Evolutionary conservation across 2,797 vertebrate genomes (phyloP).

Genomic region (Apogon talboti): DNA sequence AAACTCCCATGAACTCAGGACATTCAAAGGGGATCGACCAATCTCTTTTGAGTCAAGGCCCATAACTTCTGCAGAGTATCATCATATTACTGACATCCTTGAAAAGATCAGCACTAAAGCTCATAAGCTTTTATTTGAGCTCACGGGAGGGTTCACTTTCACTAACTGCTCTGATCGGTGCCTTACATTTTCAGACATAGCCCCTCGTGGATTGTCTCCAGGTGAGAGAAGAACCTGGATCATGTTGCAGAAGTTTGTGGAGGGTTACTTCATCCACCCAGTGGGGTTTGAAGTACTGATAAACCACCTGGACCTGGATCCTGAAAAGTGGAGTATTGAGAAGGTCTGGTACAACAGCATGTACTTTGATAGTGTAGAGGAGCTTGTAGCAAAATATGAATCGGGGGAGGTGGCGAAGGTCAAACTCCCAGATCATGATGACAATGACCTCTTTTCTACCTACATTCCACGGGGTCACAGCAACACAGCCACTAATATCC

Average conservation of each 20-base stretch:
- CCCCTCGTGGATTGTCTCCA: conserved; percentile 87
- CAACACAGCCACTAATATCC: conserved; percentile 67
- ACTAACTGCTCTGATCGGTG: conserved; percentile 85
- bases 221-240: conserved; percentile 91
- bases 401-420: conserved; percentile 72
- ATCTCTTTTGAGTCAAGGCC: conserved; percentile 86
- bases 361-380: conserved; percentile 85
- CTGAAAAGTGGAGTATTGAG: conserved; percentile 84
- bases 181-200: conserved; percentile 88
- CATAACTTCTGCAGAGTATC: conserved; percentile 78
- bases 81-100: conserved; percentile 74
- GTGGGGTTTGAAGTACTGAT: conserved; percentile 92
- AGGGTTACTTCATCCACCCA: conserved; percentile 93
- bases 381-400: conserved; percentile 85
- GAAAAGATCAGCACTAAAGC: conserved; percentile 69
- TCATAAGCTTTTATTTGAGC: conserved; percentile 81
- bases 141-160: conserved; percentile 87
- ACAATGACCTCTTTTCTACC: conserved; percentile 85
- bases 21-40: conserved; percentile 49
- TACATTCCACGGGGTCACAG: conserved; percentile 85
- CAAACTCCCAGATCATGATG: conserved; percentile 69
- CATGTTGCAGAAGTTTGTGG: conserved; percentile 88
- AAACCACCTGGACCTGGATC: conserved; percentile 85
- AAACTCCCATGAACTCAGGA: conserved; percentile 68
- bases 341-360: conserved; percentile 91